Evolutionary conservation across 2,797 vertebrate genomes (phyloP), one percentile per base, ranked within the genome.

Genomic region (Kryptolebias ocellatus): DNA sequence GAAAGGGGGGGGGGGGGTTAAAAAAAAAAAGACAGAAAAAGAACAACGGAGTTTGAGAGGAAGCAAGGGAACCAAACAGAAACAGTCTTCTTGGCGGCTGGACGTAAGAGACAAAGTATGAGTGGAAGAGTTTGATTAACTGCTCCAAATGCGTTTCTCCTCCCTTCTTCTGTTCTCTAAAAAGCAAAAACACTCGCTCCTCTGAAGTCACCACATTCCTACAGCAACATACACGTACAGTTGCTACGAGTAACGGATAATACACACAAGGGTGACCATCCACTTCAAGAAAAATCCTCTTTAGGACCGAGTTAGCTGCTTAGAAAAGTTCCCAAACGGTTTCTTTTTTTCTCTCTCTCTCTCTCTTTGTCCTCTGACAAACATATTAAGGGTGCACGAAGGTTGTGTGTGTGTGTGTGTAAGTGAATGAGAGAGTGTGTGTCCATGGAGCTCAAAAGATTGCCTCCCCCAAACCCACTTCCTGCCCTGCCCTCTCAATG

Each of bases 401-500:
- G 31, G 62, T 50, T 67, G 53, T 4, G 64, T 53, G 61, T 60
- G 60, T 60, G 64, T 56, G 20, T 45, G 37, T 57, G 66, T 24
- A 31, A 44, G 59, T 50, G 60, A 29, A 58, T 45, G 58, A 4
- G 59, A 51, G 59, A 50, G 64, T 57, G 24, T 39, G 24, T 53
- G 63, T 18, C n/a, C 28, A 11, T 14, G 4, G 44, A 54, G 62
- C 74, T 79, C 57, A 60, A 83, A 78, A 79, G 79, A 85, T 72
- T 79, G 69, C 85, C 84, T 85, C 88, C 87, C 82, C 76, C 82
- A 83, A 90, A 87, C 82, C 90, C 90, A 91, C 90, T 92, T 92
- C 90, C 90, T 92, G 90, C 87, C 90, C 80, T 88, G 85, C 91
- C 91, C 88, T 91, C 76, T 87, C 85, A 86, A 86, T 87, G 83